These are phyloP conservation scores for Eolophus roseicapilla DNA, from an alignment of 2,113 vertebrate species.

Conservation along the genomic window DNA sequence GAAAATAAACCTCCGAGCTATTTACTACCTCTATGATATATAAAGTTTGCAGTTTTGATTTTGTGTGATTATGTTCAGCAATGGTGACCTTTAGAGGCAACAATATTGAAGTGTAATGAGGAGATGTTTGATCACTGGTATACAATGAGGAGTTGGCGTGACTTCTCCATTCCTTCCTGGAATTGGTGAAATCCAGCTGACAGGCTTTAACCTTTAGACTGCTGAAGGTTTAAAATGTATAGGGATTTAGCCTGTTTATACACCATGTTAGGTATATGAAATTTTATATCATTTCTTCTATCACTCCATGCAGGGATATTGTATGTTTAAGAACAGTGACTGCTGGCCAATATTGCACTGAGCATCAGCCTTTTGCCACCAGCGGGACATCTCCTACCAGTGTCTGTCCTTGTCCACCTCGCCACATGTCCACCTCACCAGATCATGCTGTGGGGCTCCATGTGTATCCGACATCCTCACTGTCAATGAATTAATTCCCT, in stretches of 20 bases:
- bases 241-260: constrained; percentile 80
- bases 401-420: neutral
- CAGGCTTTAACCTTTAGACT: constrained; percentile 83
- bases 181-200: constrained; percentile 81
- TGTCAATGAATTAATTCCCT: accelerated
- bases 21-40: constrained; percentile 98
- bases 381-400: neutral
- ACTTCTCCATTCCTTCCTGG: constrained; percentile 76
- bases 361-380: neutral
- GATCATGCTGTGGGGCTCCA: neutral
- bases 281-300: constrained; percentile 70
- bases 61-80: constrained; percentile 99
- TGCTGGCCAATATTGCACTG: neutral
- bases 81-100: constrained; percentile 99
- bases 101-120: constrained; percentile 99
- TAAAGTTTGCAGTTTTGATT: constrained; percentile 99
- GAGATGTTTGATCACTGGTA: constrained; percentile 92
- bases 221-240: constrained; percentile 73
- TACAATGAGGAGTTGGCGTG: constrained; percentile 87
- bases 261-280: constrained; percentile 73
- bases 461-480: neutral
- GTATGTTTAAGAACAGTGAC: constrained; percentile 54
- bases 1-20: constrained; percentile 94
- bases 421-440: neutral
- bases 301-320: constrained; percentile 29